These are phyloP conservation scores for Leptosomus discolor DNA, from an alignment of 2,113 vertebrate species.

Conservation along the genomic window DNA sequence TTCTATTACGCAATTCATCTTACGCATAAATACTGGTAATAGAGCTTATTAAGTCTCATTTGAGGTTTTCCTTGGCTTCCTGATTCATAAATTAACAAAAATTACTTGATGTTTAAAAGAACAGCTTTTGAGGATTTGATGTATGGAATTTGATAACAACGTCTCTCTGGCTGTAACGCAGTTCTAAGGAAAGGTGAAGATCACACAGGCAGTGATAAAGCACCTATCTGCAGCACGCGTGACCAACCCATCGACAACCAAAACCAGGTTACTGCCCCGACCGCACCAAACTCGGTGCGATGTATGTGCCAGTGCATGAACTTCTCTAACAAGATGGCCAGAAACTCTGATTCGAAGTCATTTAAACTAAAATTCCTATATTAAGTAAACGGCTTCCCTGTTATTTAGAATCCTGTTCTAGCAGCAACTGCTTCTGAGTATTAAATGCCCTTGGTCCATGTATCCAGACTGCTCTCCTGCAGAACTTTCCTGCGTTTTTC, in stretches of 20 bases:
- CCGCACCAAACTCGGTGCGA: fast-evolving
- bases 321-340: not conserved
- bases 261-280: not conserved
- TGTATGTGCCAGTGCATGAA: fast-evolving
- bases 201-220: not conserved
- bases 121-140: not conserved
- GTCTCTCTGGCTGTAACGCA: fast-evolving
- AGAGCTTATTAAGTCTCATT: not conserved
- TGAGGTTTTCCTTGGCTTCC: not conserved
- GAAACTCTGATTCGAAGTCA: not conserved
- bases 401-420: not conserved
- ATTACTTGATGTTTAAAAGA: not conserved
- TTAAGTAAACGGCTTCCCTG: not conserved
- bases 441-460: not conserved
- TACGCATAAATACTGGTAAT: not conserved
- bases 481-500: not conserved
- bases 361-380: not conserved
- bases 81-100: not conserved
- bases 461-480: fast-evolving
- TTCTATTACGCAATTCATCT: not conserved
- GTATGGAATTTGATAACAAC: fast-evolving
- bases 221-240: fast-evolving
- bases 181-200: not conserved
- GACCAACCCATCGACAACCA: not conserved
- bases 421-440: not conserved